Conservation (phyloP, 1,140 invertebrate genomes). For the Lordiphosa clarofinis region DNA sequence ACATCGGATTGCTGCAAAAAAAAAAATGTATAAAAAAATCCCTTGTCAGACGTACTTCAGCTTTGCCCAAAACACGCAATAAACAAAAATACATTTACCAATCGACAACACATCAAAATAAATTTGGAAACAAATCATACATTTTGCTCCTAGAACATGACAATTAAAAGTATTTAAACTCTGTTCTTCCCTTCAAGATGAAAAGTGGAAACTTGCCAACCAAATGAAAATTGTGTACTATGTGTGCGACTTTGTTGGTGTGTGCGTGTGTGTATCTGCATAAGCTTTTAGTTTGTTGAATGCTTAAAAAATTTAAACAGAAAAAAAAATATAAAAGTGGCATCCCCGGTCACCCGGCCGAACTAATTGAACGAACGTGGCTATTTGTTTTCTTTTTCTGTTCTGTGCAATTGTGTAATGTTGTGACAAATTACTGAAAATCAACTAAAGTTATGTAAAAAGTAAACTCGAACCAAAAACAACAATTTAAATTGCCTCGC, state of each 20-base stretch:
- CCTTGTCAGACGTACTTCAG: constrained; percentile 70
- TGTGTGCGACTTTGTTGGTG: constrained; percentile 37
- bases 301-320: constrained; percentile 25
- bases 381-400: constrained; percentile 1
- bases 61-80: constrained; percentile 59
- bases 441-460: constrained; percentile 22
- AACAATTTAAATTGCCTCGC: constrained; percentile 35
- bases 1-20: constrained; percentile 30
- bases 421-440: constrained; percentile 22
- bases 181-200: not conserved
- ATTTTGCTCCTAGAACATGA: not conserved
- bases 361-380: too few relatives aligned
- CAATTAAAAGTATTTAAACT: not conserved
- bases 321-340: constrained; percentile 1
- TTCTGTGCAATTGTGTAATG: constrained; percentile 15
- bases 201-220: constrained; percentile 28
- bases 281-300: constrained; percentile 44
- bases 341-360: too few relatives aligned
- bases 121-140: constrained; percentile 11
- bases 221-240: constrained; percentile 13
- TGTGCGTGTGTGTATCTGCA: constrained; percentile 44
- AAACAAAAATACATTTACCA: constrained; percentile 34
- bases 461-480: constrained; percentile 12
- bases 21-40: constrained; percentile 30
- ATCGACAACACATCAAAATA: constrained; percentile 19